Evolutionary conservation across 2,113 vertebrate species (phyloP).

Genomic region (Neofelis nebulosa): DNA sequence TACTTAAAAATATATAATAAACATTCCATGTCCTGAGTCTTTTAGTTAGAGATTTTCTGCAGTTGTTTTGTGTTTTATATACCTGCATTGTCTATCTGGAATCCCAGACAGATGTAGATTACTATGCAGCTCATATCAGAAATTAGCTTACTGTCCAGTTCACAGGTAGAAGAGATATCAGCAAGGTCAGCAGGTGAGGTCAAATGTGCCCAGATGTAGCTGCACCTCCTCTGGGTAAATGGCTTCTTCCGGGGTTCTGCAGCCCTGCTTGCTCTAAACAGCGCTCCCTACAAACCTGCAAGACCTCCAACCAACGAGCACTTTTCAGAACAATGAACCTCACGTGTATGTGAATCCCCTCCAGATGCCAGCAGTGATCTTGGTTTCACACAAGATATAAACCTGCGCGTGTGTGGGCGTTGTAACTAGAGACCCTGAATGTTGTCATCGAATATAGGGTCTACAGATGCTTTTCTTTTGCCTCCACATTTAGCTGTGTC

Average conservation of each 20-base stretch:
- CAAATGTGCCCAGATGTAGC: not conserved
- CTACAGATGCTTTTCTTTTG: not conserved
- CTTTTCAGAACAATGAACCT: not conserved
- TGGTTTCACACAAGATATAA: not conserved
- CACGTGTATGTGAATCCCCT: not conserved
- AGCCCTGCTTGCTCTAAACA: not conserved
- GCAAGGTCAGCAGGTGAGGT: not conserved
- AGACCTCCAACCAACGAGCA: not conserved
- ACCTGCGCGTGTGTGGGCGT: too few species aligned
- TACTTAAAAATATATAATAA: not conserved
- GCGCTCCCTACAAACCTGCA: not conserved
- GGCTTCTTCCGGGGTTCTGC: not conserved
- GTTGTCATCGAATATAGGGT: not conserved
- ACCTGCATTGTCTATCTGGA: not conserved
- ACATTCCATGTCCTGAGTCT: not conserved
- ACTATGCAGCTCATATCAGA: not conserved
- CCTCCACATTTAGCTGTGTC: not conserved
- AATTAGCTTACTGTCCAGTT: not conserved
- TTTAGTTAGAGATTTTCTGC: not conserved
- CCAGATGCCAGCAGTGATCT: not conserved
- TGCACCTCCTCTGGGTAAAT: not conserved
- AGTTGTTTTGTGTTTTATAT: not conserved
- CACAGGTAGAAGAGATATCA: fast-evolving
- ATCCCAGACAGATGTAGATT: not conserved
- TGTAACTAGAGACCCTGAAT: not conserved